Evolutionary conservation across 1,140 invertebrate species (phyloP).

Genomic region (Habropoda laboriosa): DNA sequence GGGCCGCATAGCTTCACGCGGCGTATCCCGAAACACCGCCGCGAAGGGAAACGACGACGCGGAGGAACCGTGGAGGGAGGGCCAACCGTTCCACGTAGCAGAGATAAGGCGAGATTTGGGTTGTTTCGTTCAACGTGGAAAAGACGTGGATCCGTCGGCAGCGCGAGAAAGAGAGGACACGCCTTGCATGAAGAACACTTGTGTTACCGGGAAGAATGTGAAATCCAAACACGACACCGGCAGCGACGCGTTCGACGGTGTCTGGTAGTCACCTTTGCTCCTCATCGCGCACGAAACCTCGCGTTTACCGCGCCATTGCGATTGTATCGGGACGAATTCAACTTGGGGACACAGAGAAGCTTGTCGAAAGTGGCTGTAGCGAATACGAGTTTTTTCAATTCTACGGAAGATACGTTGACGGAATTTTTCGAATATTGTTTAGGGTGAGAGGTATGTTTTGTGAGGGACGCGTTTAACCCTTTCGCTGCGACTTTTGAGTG

Average conservation of each 20-base stretch:
- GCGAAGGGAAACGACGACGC: neutral
- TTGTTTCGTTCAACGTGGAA: conserved; percentile 51
- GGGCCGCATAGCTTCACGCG: conserved; percentile 21
- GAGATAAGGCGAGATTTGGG: conserved; percentile 56
- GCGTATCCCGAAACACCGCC: neutral
- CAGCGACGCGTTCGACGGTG: conserved; percentile 21
- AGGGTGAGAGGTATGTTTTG: too few relatives aligned
- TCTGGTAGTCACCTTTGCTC: conserved; percentile 6
- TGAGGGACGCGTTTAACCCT: too few relatives aligned
- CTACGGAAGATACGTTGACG: too few relatives aligned
- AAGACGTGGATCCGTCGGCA: conserved; percentile 48
- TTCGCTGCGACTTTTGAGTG: too few relatives aligned
- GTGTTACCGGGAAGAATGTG: conserved; percentile 43
- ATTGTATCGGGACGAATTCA: neutral
- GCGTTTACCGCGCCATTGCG: neutral
- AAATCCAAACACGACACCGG: conserved; percentile 47
- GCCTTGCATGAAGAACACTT: conserved; percentile 59
- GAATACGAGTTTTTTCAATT: too few relatives aligned
- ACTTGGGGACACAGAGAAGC: too few relatives aligned
- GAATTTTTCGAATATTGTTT: too few relatives aligned
- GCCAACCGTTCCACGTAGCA: conserved; percentile 13
- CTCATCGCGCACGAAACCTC: neutral
- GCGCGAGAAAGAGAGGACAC: conserved; percentile 36
- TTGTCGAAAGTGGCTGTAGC: too few relatives aligned
- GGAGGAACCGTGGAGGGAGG: neutral